Evolutionary conservation across 30 jellyfish, hydroid and myxozoan genomes (phyloP), one percentile per base, ranked within the genome.

Genomic region (Aurelia coerulea): DNA sequence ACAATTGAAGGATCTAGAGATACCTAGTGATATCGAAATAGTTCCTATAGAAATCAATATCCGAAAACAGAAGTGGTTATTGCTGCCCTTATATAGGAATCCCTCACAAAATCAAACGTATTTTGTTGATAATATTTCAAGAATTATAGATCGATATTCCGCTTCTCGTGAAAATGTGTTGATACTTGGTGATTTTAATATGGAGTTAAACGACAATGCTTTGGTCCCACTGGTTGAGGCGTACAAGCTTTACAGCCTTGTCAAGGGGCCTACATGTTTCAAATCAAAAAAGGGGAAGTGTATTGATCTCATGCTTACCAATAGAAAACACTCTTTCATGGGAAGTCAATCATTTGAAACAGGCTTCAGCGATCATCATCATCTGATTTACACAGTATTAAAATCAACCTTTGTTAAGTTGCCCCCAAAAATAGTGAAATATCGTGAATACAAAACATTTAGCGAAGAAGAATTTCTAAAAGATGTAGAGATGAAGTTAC

Each of bases 21-120:
- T 70, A 52, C 84, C 84, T 58, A 32, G 68, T 18, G 91, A 78
- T 34, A 78, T 78, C 37, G 80, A 76, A 62, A 18, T 77, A 56
- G 64, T 62, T 77, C 63, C 76, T n/a, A 77, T 53, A 62, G 62
- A 33, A 3, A n/a, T n/a, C n/a, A n/a, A n/a, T n/a, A n/a, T n/a
- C n/a, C n/a, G n/a, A n/a, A n/a, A n/a, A n/a, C n/a, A 80, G 51
- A 80, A 66, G 70, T 35, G 84, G 84, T 53, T 63, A 34, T 18
- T 80, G 1, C 42, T 63, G 53, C 71, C 72, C 34, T 5, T 63
- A 13, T 80, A 63, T 5, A 54, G 73, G 5, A 62, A n/a, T 46
- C 80, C 68, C 79, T 29, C 79, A 29, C 73, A 52, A 17, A 56
- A 18, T 35, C 73, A 32, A 56, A 60, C 41, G 35, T 77, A 13